phyloP scores from a whole-genome alignment of 2,888 invertebrate genomes.

The Anoplius nigerrimus region DNA sequence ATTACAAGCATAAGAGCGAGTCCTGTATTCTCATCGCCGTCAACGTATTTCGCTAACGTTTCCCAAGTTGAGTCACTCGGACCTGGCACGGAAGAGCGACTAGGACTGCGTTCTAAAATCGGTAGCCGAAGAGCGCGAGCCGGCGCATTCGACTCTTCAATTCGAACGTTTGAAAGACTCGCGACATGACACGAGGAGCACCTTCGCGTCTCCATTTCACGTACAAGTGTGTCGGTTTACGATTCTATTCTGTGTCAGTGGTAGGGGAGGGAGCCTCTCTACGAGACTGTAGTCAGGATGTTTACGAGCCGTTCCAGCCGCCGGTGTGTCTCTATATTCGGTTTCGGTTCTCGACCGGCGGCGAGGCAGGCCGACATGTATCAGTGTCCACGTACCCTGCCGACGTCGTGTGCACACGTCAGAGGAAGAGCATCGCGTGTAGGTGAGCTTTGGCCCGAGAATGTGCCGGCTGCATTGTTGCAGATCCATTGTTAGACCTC shows the following conservation, averaged over 20 bases:
- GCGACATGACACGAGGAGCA: neutral
- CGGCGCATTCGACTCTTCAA: no score
- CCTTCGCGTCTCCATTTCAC: constrained; percentile 6
- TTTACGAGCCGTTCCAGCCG: constrained; percentile 34
- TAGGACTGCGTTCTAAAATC: no score
- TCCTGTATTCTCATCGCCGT: no score
- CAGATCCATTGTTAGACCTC: constrained; percentile 65
- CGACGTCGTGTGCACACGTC: constrained; percentile 28
- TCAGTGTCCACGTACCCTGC: constrained; percentile 44
- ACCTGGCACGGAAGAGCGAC: no score
- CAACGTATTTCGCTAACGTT: no score
- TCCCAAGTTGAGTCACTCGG: no score
- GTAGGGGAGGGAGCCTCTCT: constrained; percentile 7
- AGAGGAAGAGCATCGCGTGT: constrained; percentile 38
- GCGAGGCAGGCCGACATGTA: constrained; percentile 34
- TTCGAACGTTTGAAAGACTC: neutral
- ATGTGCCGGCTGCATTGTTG: constrained; percentile 61
- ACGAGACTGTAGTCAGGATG: constrained; percentile 30
- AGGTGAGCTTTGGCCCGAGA: constrained; percentile 43
- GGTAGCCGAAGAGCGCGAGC: no score
- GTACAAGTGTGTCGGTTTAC: constrained; percentile 11
- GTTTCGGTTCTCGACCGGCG: constrained; percentile 41
- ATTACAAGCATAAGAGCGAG: no score
- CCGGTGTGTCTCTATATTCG: constrained; percentile 45
- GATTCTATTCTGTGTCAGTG: constrained; percentile 21